Conservation (phyloP, 2,797 vertebrate species). For the Acanthurus leucopareius region DNA sequence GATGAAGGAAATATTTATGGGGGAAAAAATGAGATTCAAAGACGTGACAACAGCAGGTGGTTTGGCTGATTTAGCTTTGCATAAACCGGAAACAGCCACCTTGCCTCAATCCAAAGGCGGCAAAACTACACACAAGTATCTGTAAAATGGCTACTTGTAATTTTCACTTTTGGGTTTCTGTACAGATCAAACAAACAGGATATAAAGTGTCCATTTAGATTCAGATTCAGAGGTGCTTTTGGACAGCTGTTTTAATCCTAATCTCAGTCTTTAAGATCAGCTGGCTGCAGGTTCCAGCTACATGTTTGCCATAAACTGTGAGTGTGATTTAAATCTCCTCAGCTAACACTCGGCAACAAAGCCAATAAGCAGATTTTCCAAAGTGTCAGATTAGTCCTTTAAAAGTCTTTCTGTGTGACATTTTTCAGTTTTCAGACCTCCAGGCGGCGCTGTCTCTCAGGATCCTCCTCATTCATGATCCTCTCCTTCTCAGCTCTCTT, state of each 20-base stretch:
- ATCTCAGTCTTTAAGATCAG: background rate
- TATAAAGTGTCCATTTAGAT: background rate
- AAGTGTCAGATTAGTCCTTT: background rate
- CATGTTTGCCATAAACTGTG: background rate
- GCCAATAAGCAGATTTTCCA: background rate
- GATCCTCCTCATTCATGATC: conserved; percentile 99
- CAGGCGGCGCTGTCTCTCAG: conserved; percentile 96
- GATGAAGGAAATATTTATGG: no score
- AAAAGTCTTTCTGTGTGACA: background rate
- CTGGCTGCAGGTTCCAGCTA: background rate
- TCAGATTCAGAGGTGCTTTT: background rate
- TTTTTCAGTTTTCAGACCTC: conserved; percentile 84
- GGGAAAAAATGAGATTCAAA: no score
- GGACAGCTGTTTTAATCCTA: no score
- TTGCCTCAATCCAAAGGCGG: no score
- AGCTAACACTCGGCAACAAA: background rate
- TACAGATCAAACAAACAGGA: background rate
- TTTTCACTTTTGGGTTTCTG: background rate
- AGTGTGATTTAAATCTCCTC: background rate
- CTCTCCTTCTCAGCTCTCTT: conserved; percentile 98
- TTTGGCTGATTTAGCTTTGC: no score
- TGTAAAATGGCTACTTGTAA: background rate
- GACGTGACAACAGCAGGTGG: no score
- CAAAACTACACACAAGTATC: background rate
- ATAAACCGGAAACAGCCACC: no score